Base-by-base conservation (phyloP, 2,797 vertebrate genomes). In the Xenopus petersii region DNA sequence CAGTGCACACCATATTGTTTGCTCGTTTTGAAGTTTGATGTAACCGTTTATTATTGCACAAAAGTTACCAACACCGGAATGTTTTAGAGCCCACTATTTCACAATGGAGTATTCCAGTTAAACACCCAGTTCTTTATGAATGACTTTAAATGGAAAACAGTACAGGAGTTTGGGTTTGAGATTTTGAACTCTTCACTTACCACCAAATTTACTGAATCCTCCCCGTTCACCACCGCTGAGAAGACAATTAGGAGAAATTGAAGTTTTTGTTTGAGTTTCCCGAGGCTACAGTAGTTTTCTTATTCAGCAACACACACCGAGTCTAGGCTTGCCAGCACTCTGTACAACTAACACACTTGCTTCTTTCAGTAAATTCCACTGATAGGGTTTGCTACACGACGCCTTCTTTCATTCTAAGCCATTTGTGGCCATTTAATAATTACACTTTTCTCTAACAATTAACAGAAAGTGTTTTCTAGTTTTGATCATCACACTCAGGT, bases 171-270 rank as follows among this genome's bases (percentile, higher is more conserved):
- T 81, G 75, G 73, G 84, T 82, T 83, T 75, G 80, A 84, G 81
- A 83, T 87, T 81, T 85, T 82, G 90, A 91, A 89, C 88, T 92
- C 92, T 93, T 92, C 91, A 97, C 95, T 97, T 97, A 97, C 95
- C 95, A 96, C 95, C 95, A 87, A 95, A 97, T 93, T 96, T 97
- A 97, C 92, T 96, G 95, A 96, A 96, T 94, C 93, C 94, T 95
- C 95, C 95, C 84, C 94, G 95, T 89, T 97, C 95, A 93, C 91
- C 94, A 95, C 94, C 95, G 94, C 95, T 97, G 95, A 95, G 91
- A 88, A 97, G 94, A 96, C 91, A 96, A 94, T 93, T 93, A 86
- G 87, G 93, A 95, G 91, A 92, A 88, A 93, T 91, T 96, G 93
- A 93, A 94, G 93, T 85, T 89, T 92, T 74, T 77, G 70, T 69